phyloP scores from a whole-genome alignment of 2,113 vertebrate species.

The Sturnira hondurensis region DNA sequence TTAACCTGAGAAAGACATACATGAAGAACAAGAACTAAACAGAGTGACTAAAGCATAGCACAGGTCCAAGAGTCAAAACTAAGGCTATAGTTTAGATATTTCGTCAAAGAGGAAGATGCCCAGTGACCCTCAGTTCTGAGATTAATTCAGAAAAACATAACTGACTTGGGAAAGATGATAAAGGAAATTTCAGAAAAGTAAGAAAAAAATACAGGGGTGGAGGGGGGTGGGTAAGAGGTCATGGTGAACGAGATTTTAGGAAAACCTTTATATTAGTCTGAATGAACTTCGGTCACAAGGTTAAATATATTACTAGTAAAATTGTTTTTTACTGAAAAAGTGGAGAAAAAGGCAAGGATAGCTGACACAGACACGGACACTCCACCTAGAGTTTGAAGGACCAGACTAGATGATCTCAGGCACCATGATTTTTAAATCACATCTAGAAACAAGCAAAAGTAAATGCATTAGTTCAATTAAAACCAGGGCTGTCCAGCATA shows the following conservation, averaged over 20 bases:
- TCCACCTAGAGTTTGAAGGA: neutral
- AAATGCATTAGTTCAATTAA: constrained; percentile 67
- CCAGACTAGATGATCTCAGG: constrained; percentile 5
- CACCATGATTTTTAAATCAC: constrained; percentile 49
- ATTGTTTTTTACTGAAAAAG: neutral
- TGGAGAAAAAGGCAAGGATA: neutral
- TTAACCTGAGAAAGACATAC: neutral
- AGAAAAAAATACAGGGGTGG: neutral
- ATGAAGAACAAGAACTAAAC: neutral
- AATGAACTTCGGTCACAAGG: neutral
- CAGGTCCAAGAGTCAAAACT: neutral
- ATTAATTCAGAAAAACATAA: constrained; percentile 3
- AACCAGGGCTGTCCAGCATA: constrained; percentile 24
- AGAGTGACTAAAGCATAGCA: neutral
- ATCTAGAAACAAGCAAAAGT: constrained; percentile 34
- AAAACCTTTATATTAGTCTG: neutral
- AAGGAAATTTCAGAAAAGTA: neutral
- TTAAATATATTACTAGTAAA: constrained; percentile 8
- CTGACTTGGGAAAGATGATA: neutral
- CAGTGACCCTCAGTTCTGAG: neutral
- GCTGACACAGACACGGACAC: neutral
- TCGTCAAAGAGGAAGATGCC: neutral
- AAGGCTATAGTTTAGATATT: neutral
- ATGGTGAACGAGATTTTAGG: neutral
- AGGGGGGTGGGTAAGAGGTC: neutral